Conservation (phyloP, 2,113 vertebrate genomes). For the Columba janthina region DNA sequence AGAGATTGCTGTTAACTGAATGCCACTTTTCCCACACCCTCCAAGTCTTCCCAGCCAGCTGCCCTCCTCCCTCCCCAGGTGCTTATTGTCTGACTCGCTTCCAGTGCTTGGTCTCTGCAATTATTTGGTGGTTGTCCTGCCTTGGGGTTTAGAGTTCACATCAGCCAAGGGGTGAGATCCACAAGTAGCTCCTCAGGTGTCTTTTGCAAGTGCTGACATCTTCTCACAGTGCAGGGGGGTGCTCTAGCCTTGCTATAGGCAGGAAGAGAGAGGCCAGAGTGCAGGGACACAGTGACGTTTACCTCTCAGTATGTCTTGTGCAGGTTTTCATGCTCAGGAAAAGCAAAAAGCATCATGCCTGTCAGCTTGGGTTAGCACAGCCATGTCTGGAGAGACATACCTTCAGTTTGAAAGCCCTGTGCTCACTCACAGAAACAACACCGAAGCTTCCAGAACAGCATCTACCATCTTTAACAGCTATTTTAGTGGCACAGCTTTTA, state of each 20-base stretch:
- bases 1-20: not conserved
- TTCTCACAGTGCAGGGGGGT: not conserved
- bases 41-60: not conserved
- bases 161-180: not conserved
- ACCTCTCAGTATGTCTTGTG: not conserved
- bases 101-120: not conserved
- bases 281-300: not conserved
- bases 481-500: not conserved
- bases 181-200: not conserved
- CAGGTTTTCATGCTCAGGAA: not conserved
- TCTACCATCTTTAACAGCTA: not conserved
- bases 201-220: not conserved
- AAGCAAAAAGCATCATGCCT: not conserved
- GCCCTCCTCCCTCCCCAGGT: not conserved
- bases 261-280: not conserved
- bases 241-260: accelerated
- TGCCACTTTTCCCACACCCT: not conserved
- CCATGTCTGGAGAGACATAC: accelerated
- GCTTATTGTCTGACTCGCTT: not conserved
- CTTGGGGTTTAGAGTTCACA: not conserved
- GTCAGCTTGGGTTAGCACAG: not conserved
- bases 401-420: not conserved
- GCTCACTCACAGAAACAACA: not conserved
- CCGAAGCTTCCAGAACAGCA: not conserved
- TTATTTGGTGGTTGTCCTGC: not conserved